Base-by-base conservation (phyloP, 23 tunicate genomes). In the Clavelina lepadiformis region DNA sequence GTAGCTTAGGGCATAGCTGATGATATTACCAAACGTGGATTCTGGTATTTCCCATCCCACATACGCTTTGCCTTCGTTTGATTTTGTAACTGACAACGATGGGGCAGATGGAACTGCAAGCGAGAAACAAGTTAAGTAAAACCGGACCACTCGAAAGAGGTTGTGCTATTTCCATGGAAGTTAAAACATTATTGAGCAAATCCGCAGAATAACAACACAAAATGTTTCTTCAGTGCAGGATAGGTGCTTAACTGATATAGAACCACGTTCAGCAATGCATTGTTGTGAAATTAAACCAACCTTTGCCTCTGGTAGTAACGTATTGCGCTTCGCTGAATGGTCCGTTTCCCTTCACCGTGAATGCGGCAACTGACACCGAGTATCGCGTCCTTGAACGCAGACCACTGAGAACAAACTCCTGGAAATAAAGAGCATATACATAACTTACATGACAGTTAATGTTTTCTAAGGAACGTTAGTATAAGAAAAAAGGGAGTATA, bases 341-440 rank as follows among this genome's bases (percentile, higher is more conserved):
- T 29, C 95, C 95, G 30, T 80, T 32, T 18, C 83, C 83, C 72
- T 71, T 86, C 7, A 63, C 46, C 3, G 95, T 86, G 31, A 66
- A 65, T 13, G 79, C 95, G 5, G 85, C 73, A 11, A 86, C 77
- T 55, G 65, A 63, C 2, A 86, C 59, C 0, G 80, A 77, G 54
- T 86, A 86, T n/a, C 56, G 29, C 33, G 79, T 86, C 33, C 66
- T 82, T 28, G 82, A 65, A 26, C 51, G 62, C 34, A 83, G 66
- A 31, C 44, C 53, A 5, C 72, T 60, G 33, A 83, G 58, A 8
- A 58, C 31, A 46, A 68, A 46, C 51, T 57, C 73, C 92, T 83
- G 74, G 1, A 44, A 79, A 41, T n/a, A n/a, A n/a, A n/a, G n/a
- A n/a, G n/a, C 20, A 53, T n/a, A n/a, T n/a, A n/a, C n/a, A n/a